Percentiles rank a stretch among this genome's conserved stretches.
Conservation (phyloP, 2,113 vertebrate genomes). For the Sigmodon hispidus region DNA sequence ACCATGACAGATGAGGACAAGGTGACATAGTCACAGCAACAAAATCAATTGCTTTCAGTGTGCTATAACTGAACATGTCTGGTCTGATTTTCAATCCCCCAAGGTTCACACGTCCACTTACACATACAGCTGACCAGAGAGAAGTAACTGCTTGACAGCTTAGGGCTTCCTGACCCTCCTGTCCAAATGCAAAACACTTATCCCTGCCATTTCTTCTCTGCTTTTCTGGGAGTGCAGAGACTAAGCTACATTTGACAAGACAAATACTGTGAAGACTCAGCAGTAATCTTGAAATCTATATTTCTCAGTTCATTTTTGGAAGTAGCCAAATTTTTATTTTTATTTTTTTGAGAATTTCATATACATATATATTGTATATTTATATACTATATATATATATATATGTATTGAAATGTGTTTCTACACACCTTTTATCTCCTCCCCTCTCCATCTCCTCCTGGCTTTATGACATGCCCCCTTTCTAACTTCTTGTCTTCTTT, state of each 20-base stretch:
- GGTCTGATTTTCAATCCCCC: constrained; percentile 12
- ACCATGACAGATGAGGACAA: neutral
- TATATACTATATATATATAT: neutral
- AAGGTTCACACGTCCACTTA: neutral
- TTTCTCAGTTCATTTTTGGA: neutral
- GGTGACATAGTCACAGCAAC: neutral
- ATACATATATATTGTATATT: neutral
- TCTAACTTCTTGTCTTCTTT: neutral
- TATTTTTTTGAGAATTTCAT: neutral
- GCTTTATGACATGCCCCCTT: neutral
- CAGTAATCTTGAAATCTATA: constrained; percentile 19
- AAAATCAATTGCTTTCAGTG: constrained; percentile 5
- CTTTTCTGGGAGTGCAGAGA: neutral
- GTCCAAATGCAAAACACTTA: constrained; percentile 17
- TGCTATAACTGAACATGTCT: neutral
- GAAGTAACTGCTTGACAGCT: neutral
- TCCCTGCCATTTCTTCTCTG: neutral
- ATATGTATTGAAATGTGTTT: neutral
- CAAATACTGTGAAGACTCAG: neutral
- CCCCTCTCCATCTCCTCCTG: neutral
- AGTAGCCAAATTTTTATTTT: neutral
- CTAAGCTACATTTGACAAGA: neutral
- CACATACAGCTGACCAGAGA: neutral
- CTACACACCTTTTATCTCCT: neutral
- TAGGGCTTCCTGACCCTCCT: neutral